Base-by-base conservation (phyloP, 2,113 vertebrate genomes). In the Neolamprologus sp. region DNA sequence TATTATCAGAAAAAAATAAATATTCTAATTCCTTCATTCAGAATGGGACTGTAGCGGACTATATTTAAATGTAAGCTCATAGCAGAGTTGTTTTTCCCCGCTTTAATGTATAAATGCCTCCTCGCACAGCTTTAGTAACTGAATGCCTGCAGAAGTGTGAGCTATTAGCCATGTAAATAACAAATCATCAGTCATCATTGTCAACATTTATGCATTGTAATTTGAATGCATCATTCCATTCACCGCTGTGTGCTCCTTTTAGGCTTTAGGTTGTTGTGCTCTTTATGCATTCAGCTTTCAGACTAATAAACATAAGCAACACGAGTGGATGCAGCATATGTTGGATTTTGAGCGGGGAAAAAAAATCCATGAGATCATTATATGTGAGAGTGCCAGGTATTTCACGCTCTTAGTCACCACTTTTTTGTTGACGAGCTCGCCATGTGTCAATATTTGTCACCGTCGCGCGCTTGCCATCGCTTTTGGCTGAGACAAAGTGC, bases 391-490 rank as follows among this genome's bases (percentile, higher is more conserved):
- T 21, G 83, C 53, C 40, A 57, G 17, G 16, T 42, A 12, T 63
- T 71, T 14, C 33, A 1, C 9, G 80, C 75, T 79, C 49, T 81
- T 73, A 54, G 63, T 84, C 51, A 1, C 30, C 86, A 6, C 65
- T 63, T 85, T 84, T 65, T 40, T 49, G 82, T 86, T 37, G 51
- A 80, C 63, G 6, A n/a, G 11, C 81, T 83, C 37, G 33, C 81
- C 80, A 9, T 28, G 88, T 83, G 89, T 87, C 82, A 82, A 79
- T 85, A 89, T 93, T 90, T 91, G 89, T 80, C 42, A 8, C 9
- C 28, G 1, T 12, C 5, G 80, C 82, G 1, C 17, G 58, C 17
- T 90, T 45, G 87, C 78, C 85, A 63, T 89, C 85, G 5, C 33
- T 82, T 88, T 80, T 87, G 88, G 88, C 88, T 57, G 78, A 68